A percentile compares a stretch with the other conserved stretches of the same genome.
Conservation (phyloP, 2,797 vertebrate genomes). For the Champsocephalus esox region DNA sequence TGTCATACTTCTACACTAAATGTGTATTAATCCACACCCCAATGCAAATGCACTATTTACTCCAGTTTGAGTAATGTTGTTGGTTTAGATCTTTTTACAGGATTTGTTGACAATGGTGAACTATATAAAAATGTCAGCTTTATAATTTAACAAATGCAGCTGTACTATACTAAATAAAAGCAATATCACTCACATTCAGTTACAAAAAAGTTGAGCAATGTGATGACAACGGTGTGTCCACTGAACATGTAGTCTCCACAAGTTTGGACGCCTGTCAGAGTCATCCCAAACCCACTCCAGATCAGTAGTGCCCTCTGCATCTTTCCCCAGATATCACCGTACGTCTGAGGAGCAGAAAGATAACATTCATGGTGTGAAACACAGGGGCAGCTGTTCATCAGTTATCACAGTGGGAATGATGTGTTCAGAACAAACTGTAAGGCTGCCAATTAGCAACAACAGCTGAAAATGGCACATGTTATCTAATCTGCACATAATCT, state of each 20-base stretch:
- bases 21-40: neutral
- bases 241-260: slow-evolving; percentile 99
- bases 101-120: neutral
- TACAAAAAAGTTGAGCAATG: slow-evolving; percentile 98
- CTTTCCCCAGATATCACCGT: slow-evolving; percentile 91
- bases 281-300: slow-evolving; percentile 98
- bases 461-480: neutral
- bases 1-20: too few species aligned
- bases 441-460: neutral
- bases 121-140: neutral
- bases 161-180: neutral
- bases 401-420: slow-evolving; percentile 1
- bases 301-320: slow-evolving; percentile 92
- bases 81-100: neutral
- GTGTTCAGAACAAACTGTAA: slow-evolving; percentile 22
- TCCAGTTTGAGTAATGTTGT: neutral
- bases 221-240: slow-evolving; percentile 95
- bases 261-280: slow-evolving; percentile 94
- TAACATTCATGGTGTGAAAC: slow-evolving; percentile 15
- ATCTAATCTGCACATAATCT: slow-evolving; percentile 22
- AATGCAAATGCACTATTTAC: neutral
- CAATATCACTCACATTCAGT: slow-evolving; percentile 91
- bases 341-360: slow-evolving; percentile 82
- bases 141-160: slow-evolving; percentile 8
- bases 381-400: slow-evolving; percentile 9